These are phyloP conservation scores for Sphenopsis melanotis DNA, from an alignment of 2,797 vertebrate genomes.

Conservation along the genomic window DNA sequence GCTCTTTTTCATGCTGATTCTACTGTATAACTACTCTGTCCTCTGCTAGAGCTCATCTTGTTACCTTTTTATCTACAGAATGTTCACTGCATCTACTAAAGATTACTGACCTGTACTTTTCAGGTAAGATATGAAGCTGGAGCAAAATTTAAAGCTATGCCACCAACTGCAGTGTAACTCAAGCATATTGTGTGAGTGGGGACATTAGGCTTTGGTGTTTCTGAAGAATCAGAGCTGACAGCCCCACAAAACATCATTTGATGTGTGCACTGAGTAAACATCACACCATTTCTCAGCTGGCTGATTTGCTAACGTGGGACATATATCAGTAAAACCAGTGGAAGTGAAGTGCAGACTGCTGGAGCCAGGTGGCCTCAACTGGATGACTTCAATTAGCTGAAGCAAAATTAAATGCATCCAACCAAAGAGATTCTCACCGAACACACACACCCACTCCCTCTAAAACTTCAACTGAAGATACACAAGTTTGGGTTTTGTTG, in stretches of 20 bases:
- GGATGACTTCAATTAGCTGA: neutral
- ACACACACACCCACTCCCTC: neutral
- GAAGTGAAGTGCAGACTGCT: constrained; percentile 1
- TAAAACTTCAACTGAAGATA: neutral
- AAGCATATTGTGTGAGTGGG: neutral
- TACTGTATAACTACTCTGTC: neutral
- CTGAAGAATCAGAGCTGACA: neutral
- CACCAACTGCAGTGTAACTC: neutral
- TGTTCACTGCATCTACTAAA: neutral
- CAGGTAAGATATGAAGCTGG: neutral
- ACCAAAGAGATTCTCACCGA: neutral
- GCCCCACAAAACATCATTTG: neutral
- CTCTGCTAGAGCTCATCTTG: neutral
- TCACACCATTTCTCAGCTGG: neutral
- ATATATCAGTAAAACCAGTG: neutral
- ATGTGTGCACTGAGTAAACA: neutral
- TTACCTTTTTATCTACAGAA: neutral
- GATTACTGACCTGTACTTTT: neutral
- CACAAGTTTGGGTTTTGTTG: neutral
- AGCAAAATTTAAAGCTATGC: constrained; percentile 5
- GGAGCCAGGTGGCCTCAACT: neutral
- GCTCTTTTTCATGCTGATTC: neutral
- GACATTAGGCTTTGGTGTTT: neutral
- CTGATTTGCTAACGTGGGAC: neutral
- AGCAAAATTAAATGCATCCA: constrained; percentile 18